phyloP scores from a whole-genome alignment of 2,888 invertebrate genomes.

The Macaria liturata region DNA sequence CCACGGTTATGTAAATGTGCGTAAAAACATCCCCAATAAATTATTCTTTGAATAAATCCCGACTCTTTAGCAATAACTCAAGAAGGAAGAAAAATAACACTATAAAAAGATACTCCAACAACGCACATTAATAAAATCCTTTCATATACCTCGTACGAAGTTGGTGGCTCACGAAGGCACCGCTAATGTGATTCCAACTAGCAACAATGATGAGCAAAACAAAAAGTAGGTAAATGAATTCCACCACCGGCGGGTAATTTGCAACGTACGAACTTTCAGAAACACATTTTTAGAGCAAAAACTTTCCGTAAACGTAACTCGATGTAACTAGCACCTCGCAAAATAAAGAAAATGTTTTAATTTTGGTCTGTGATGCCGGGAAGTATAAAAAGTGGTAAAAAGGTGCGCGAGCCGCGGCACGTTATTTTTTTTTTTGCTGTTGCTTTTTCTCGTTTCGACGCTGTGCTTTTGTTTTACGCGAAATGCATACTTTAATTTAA shows the following conservation, averaged over 20 bases:
- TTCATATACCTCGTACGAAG: background rate
- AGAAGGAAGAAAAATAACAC: too few species aligned
- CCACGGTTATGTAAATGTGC: too few species aligned
- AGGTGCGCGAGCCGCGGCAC: constrained; percentile 5
- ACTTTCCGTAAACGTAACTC: constrained; percentile 7
- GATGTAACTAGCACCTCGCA: constrained; percentile 12
- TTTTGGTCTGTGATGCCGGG: constrained; percentile 12
- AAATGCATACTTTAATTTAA: constrained; percentile 4
- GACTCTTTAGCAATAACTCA: too few species aligned
- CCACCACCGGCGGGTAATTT: constrained; percentile 15
- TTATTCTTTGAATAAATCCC: too few species aligned
- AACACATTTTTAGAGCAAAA: constrained; percentile 19
- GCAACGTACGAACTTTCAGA: constrained; percentile 18
- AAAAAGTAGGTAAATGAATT: constrained; percentile 22
- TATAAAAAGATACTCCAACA: too few species aligned
- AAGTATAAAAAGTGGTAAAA: constrained; percentile 10
- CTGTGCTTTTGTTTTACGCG: constrained; percentile 9
- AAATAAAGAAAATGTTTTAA: constrained; percentile 24
- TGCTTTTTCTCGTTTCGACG: background rate
- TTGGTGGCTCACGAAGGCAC: constrained; percentile 4
- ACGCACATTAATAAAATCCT: background rate
- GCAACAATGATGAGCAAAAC: constrained; percentile 17
- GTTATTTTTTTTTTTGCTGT: constrained; percentile 16
- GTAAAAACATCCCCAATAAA: too few species aligned
- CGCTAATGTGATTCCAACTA: constrained; percentile 15